phyloP scores from a whole-genome alignment of 2,888 invertebrate species.

The Oscheius sp. region DNA sequence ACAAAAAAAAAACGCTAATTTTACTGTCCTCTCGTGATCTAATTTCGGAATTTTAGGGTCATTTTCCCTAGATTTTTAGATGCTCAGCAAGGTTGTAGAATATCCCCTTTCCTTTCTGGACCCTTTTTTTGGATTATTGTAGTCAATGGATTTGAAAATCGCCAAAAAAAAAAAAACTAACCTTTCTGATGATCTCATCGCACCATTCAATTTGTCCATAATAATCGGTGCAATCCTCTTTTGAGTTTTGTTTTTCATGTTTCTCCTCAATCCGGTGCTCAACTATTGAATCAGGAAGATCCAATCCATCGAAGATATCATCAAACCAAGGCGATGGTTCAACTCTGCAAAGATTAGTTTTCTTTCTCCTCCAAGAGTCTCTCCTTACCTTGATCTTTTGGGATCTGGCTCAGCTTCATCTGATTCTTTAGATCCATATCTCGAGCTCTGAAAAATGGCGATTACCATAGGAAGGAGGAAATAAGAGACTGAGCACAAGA shows the following conservation, averaged over 20 bases:
- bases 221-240: constrained; percentile 21
- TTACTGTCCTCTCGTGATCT: neutral
- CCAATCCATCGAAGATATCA: constrained; percentile 6
- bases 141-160: neutral
- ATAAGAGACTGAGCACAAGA: constrained; percentile 10
- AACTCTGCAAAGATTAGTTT: neutral
- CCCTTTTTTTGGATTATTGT: neutral
- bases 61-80: neutral
- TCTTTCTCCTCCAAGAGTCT: neutral
- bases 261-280: neutral
- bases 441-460: constrained; percentile 2
- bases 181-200: constrained; percentile 13
- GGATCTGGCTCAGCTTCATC: neutral
- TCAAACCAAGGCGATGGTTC: neutral
- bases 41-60: neutral
- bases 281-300: constrained; percentile 1
- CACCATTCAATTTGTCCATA: constrained; percentile 20
- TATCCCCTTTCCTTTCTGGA: too few relatives aligned
- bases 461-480: neutral
- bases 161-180: neutral
- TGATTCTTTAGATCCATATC: neutral
- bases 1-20: neutral
- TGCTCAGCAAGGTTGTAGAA: neutral
- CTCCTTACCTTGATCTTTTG: neutral
- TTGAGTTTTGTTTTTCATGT: neutral